Base-by-base conservation (phyloP, 2,888 invertebrate species). In the Plagiodera versicolora region DNA sequence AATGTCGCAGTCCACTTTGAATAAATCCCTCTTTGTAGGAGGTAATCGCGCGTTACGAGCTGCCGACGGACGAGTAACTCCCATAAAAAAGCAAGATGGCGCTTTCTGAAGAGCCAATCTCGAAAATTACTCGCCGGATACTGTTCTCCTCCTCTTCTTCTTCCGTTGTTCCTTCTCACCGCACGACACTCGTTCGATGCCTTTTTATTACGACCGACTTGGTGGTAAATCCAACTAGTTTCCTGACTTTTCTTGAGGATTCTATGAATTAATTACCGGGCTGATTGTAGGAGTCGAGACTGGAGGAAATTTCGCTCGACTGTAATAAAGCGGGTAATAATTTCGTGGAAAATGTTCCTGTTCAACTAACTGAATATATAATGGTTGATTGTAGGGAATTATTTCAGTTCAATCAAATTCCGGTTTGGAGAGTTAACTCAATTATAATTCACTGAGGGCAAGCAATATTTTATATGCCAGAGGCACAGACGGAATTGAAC, bases 221-320 rank as follows among this genome's bases (percentile, higher is more conserved):
- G 55, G 63, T 30, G 59, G 58, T 46, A 52, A 55, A 58, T 58
- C 56, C 49, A 56, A 39, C 39, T 39, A 39, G 39, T 39, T 49
- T 58, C 52, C 55, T 58, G 58, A n/a, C 24, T 53, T 52, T 63
- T 63, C n/a, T 62, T 62, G 59, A 53, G 58, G 62, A 52, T 58
- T 32, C 56, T 45, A 45, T 53, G 63, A 63, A 63, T 63, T 63
- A 56, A 63, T 63, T 63, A 63, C 58, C 48, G 14, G 4, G 44
- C 10, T 53, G 44, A 44, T 60, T 56, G 50, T 50, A 47, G 19
- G 24, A 24, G 24, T 6, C 3, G 24, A n/a, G n/a, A n/a, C n/a
- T n/a, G n/a, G n/a, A n/a, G n/a, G n/a, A n/a, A n/a, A n/a, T n/a
- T n/a, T n/a, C n/a, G n/a, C n/a, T n/a, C n/a, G n/a, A n/a, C n/a